These are phyloP conservation scores for Drosophila pectinifera DNA, from an alignment of 1,140 invertebrate species.

Conservation along the genomic window DNA sequence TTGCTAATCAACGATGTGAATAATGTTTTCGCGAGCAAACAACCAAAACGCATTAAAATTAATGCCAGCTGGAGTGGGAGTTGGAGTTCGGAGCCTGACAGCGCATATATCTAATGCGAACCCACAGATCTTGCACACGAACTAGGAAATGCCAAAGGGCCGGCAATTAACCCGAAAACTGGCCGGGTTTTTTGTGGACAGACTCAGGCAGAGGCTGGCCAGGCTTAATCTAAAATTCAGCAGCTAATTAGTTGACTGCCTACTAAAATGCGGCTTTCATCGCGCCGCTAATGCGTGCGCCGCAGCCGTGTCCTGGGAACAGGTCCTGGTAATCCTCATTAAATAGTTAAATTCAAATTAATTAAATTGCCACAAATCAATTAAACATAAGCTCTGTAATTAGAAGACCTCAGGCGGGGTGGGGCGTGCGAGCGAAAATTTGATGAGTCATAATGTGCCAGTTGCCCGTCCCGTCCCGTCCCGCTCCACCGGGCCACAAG, in stretches of 20 bases:
- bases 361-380: constrained; percentile 83
- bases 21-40: constrained; percentile 64
- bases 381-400: constrained; percentile 81
- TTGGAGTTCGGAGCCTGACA: constrained; percentile 9
- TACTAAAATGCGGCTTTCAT: constrained; percentile 78
- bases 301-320: constrained; percentile 30
- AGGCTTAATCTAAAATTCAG: constrained; percentile 78
- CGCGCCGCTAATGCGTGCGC: constrained; percentile 46
- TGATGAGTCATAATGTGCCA: constrained; percentile 49
- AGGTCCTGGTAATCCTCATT: constrained; percentile 74
- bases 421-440: constrained; percentile 4
- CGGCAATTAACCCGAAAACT: constrained; percentile 49
- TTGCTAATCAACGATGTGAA: constrained; percentile 65
- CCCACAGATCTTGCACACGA: not conserved
- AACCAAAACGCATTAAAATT: constrained; percentile 72
- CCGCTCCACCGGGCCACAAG: not conserved
- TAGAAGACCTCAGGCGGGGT: constrained; percentile 69
- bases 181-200: constrained; percentile 17
- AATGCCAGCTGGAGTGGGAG: constrained; percentile 23
- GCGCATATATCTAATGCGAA: constrained; percentile 17
- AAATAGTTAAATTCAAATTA: constrained; percentile 84
- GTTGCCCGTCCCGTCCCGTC: constrained; percentile 4
- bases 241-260: constrained; percentile 72
- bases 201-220: constrained; percentile 16
- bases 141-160: constrained; percentile 19